Base-by-base conservation (phyloP, 1,140 invertebrate species). In the Megalonaias nervosa region DNA sequence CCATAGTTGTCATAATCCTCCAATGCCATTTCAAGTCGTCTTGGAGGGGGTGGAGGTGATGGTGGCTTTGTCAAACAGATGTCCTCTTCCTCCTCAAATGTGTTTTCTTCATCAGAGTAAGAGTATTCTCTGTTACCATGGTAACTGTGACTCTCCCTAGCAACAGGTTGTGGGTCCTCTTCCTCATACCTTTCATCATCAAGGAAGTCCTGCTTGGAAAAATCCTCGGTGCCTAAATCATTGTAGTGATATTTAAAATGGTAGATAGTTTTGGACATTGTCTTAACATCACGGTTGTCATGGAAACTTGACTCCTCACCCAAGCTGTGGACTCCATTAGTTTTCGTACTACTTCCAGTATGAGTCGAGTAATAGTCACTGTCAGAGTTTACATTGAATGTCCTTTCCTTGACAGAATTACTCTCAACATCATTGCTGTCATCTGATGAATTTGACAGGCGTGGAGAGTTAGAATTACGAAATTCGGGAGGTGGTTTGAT, bases 51-150 rank as follows among this genome's bases (percentile, higher is more conserved):
- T 57, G 70, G 75, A 3, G 70, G 70, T 1, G 75, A 71, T 2
- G 76, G 76, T 21, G 76, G 71, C n/a, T 58, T 71, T 48, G 19
- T 55, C 31, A 72, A 56, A 19, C 61, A 21, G 21, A 31, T 31
- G 26, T 31, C 26, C 26, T 78, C 76, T 56, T 78, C 76, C 26
- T 78, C 73, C 68, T 71, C 74, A 65, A 74, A 71, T 15, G 76
- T 78, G 26, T 78, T 78, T n/a, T 78, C 76, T 38, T 78, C 76
- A 67, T 78, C 76, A 2, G 76, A 78, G 55, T 73, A 78, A 69
- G 71, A 68, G 23, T 62, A 71, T 12, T 48, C 62, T 67, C 76
- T 71, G 38, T 48, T 48, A 48, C 38, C 38, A 48, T 48, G 38
- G 11, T 48, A 48, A 48, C 38, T 11, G 11, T 48, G 38, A 48